These are phyloP conservation scores for Brachionus paranguensis DNA, from an alignment of 1,140 invertebrate species.

Conservation along the genomic window DNA sequence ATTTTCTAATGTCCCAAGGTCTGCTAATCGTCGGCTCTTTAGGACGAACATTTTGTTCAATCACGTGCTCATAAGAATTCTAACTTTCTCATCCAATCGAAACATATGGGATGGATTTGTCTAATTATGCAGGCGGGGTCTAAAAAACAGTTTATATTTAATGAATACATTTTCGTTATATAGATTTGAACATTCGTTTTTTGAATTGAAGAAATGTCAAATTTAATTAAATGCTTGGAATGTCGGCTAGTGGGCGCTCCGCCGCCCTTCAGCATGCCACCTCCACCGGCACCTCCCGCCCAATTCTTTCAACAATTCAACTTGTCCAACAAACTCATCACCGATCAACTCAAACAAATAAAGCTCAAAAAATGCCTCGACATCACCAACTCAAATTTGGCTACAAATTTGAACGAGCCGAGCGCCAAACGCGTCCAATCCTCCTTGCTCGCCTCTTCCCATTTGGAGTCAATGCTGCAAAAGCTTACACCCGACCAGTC, in stretches of 20 bases:
- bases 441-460: neutral
- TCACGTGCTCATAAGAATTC: neutral
- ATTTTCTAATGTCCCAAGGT: neutral
- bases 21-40: neutral
- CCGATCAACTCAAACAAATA: conserved; percentile 19
- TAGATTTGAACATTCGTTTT: neutral
- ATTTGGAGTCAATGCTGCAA: neutral
- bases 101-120: neutral
- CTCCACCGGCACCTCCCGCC: neutral
- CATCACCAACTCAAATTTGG: conserved; percentile 12
- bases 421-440: neutral
- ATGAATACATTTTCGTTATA: neutral
- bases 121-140: neutral
- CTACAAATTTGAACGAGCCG: conserved; percentile 6
- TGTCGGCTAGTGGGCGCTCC: conserved; percentile 24
- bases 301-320: neutral
- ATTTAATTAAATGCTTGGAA: conserved; percentile 37
- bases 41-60: neutral
- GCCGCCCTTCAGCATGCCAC: neutral
- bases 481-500: neutral
- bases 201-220: conserved; percentile 13
- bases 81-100: neutral
- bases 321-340: neutral
- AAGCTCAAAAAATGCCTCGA: neutral
- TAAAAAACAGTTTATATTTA: conserved; percentile 1